Base-by-base conservation (phyloP, 2,888 invertebrate genomes). In the Microchrysa polita region DNA sequence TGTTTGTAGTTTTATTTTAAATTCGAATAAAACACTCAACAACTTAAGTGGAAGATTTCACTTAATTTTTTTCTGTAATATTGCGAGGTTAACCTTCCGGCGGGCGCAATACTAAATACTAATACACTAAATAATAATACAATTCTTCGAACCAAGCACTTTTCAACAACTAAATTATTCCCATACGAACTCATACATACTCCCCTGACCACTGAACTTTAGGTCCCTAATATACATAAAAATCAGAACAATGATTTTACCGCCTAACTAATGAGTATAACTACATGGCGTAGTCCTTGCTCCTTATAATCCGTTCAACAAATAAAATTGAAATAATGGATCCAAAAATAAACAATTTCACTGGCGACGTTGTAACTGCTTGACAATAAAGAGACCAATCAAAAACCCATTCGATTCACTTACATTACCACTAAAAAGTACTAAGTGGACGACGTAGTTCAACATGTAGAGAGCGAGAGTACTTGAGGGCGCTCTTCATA, bases 321-420 rank as follows among this genome's bases (percentile, higher is more conserved):
- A 72, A 72, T 72, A 72, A 72, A 72, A 72, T 23, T 72, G 72
- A 59, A 72, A 72, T 72, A 72, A 72, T 59, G 59, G 72, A 27
- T 27, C 61, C 16, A 27, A 72, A 73, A 73, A 63, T 60, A 73
- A 73, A 73, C 73, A 73, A 73, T 61, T 60, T 7, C 40, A 63
- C 48, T 59, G 72, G 60, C 73, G 74, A 73, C 65, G 60, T 74
- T 73, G 71, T 73, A 73, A 67, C 59, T 59, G 40, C 52, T 48
- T 16, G 22, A 74, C 75, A 75, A 75, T 76, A 75, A 75, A 76
- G 75, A 76, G 74, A 75, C 75, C 75, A 77, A 77, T 77, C 76
- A 77, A 77, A 77, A 77, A 75, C 73, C 75, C 75, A 77, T 77
- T 77, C 74, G 75, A 74, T 74, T 75, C 75, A 75, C 74, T 75